Conservation (phyloP, 1,140 invertebrate genomes). For the Bombus cullumanus region DNA sequence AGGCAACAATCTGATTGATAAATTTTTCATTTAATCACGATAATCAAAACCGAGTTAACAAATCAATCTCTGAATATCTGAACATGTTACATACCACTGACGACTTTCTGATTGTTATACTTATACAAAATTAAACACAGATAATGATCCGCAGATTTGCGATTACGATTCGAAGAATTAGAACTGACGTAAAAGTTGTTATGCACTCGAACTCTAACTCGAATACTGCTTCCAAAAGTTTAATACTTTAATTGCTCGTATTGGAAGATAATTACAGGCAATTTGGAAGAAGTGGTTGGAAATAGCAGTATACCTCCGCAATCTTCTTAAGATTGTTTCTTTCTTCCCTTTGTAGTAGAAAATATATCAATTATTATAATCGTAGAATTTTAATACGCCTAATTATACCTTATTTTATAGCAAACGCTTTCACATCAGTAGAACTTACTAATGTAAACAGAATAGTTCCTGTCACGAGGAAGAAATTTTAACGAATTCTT, state of each 20-base stretch:
- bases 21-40: neutral
- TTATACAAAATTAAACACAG: neutral
- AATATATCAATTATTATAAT: neutral
- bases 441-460: neutral
- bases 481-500: slow-evolving; percentile 12
- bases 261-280: slow-evolving; percentile 13
- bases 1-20: neutral
- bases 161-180: neutral
- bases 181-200: neutral
- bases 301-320: neutral
- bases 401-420: neutral
- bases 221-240: neutral
- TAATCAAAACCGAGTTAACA: neutral
- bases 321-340: neutral
- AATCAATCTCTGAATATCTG: neutral
- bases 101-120: neutral
- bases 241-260: neutral
- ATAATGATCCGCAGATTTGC: neutral
- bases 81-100: neutral
- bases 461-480: neutral
- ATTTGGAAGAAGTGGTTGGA: neutral
- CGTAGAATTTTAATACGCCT: neutral
- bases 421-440: neutral
- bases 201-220: neutral
- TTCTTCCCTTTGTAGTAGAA: too few species aligned